Evolutionary conservation across 2,113 vertebrate species (phyloP).

Genomic region (Ramphastos sulfuratus): DNA sequence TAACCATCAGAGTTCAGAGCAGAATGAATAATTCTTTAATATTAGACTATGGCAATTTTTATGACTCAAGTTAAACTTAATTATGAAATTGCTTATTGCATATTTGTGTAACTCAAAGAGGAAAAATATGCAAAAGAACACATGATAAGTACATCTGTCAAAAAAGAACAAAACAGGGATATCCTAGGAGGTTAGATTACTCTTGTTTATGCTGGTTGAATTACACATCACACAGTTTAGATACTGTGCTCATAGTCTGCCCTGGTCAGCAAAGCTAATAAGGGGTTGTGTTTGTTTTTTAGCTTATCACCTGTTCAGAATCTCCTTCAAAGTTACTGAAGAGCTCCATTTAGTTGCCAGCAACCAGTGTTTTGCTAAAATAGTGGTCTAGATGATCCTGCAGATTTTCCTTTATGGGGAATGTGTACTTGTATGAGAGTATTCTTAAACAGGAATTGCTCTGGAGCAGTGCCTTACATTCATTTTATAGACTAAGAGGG

Average conservation of each 20-base stretch:
- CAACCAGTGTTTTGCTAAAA: neutral
- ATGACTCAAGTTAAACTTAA: conserved; percentile 22
- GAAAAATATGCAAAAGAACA: neutral
- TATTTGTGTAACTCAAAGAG: conserved; percentile 6
- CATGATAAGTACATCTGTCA: neutral
- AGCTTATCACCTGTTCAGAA: neutral
- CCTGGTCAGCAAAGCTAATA: neutral
- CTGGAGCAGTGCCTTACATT: neutral
- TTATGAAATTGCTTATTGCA: conserved; percentile 18
- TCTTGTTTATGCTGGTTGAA: neutral
- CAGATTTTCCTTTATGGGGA: neutral
- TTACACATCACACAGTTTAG: neutral
- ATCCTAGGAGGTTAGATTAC: neutral
- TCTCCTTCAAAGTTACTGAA: neutral
- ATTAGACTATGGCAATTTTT: conserved; percentile 14
- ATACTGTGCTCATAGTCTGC: neutral
- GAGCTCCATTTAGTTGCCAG: neutral
- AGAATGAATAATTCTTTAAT: conserved; percentile 26
- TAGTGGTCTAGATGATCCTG: neutral
- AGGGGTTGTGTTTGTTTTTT: neutral
- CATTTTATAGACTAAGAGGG: neutral
- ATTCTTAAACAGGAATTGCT: neutral
- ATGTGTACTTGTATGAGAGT: neutral
- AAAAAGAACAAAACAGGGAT: neutral
- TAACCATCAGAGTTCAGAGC: conserved; percentile 23